Base-by-base conservation (phyloP, 2,113 vertebrate genomes). In the Anser cygnoides region DNA sequence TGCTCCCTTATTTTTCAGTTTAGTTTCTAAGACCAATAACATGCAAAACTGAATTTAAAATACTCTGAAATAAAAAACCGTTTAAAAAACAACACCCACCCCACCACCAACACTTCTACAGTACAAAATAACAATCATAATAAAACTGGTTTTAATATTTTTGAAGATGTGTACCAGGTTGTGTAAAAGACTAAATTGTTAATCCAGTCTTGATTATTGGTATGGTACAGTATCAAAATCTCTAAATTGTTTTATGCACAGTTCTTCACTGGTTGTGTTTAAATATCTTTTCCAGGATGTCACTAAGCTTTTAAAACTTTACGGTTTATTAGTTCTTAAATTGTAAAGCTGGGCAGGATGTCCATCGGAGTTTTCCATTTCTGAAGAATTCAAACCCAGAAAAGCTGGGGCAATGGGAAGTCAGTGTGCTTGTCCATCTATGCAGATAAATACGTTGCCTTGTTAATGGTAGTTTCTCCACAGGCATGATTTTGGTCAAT, bases 351-450 rank as follows among this genome's bases (percentile, higher is more conserved):
- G 65, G 29, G 6, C 33, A 35, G 49, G 25, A 33, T 43, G 33
- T 31, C 63, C 2, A 2, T 65, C 41, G 5, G 18, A 17, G 39
- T 33, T 25, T 29, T 65, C 11, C 2, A 2, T 62, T 68, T 23
- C 55, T 22, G 33, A 6, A 28, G 72, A 57, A 79, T 14, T 26
- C 76, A 23, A 33, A 37, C 46, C 28, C 21, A 2, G 9, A 41
- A 21, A 35, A 81, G 59, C 65, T 2, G 1, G 6, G 35, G 54
- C 6, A 3, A 2, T 29, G n/a, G 35, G 58, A 26, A 31, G 39
- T 35, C 22, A 3, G 5, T 4, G 33, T 31, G 4, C 41, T 41
- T 49, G 18, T 11, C 49, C 18, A 9, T 14, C 33, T 3, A 0
- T 9, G 29, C 72, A 35, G 55, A 35, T 46, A 55, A 37, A 12